phyloP scores from a whole-genome alignment of 2,113 vertebrate species.

The Cyprinodon tularosa region DNA sequence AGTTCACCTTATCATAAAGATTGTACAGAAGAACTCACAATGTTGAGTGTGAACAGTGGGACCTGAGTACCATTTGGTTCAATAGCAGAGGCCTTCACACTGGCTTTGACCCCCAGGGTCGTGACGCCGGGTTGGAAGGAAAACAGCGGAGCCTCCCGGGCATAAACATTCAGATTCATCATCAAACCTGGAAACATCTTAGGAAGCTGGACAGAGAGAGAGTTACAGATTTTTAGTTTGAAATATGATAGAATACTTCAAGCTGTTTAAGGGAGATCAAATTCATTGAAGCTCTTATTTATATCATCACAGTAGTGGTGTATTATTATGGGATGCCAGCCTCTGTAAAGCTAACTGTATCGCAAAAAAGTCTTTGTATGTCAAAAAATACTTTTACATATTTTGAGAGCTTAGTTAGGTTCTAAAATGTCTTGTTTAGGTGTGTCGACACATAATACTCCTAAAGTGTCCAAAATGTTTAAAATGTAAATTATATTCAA shows the following conservation, averaged over 20 bases:
- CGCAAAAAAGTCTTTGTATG: no score
- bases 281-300: neutral
- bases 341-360: no score
- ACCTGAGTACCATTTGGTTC: constrained; percentile 36
- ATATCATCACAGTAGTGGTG: no score
- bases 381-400: no score
- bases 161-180: constrained; percentile 69
- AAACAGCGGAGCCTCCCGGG: constrained; percentile 59
- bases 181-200: constrained; percentile 70
- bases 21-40: constrained; percentile 46
- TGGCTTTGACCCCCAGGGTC: neutral
- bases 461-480: no score
- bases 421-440: no score
- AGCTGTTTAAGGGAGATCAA: neutral
- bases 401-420: no score
- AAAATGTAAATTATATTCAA: no score
- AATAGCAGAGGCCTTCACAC: constrained; percentile 64
- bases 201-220: constrained; percentile 62
- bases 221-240: neutral
- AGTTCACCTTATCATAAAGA: neutral
- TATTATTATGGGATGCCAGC: no score
- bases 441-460: no score
- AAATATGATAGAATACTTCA: neutral
- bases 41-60: constrained; percentile 59
- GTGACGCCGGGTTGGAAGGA: constrained; percentile 59